Base-by-base conservation (phyloP, 2,797 vertebrate species). In the Galagoides demidoff region DNA sequence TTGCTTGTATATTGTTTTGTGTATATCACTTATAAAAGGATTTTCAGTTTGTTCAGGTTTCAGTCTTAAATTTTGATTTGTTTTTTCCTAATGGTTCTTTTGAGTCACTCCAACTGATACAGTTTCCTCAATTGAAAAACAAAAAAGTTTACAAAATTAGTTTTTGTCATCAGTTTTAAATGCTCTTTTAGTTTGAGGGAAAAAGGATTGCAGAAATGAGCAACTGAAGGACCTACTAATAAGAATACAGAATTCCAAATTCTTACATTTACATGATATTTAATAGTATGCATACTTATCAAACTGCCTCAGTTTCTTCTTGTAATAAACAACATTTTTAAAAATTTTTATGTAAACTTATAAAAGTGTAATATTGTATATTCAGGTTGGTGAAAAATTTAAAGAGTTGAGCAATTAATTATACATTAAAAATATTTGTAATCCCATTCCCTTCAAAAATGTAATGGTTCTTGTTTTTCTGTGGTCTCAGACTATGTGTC, bases 41-140 rank as follows among this genome's bases (percentile, higher is more conserved):
- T 63, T 87, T 43, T 59, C 77, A 68, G 57, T 74, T 71, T 90
- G 27, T 81, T 82, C 17, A 76, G 82, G 82, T n/a, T 93, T 91
- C 10, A 63, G 29, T 59, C 66, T 93, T 49, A 45, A 78, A 70
- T 63, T 78, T 82, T 81, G 66, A 63, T 31, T 34, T 76, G 39
- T 85, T 84, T 86, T 95, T 66, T 76, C 81, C 55, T 52, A 52
- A 2, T 94, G 29, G 34, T 76, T 93, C 70, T 90, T 76, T 93
- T 1, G 22, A 90, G 77, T 83, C 23, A 94, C 61, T 10, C 29
- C 7, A 87, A 25, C 27, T 77, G 22, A 64, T 82, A 55, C 17
- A 39, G 68, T 31, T 89, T 78, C 79, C 39, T 61, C 66, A 73
- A 1, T 27, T 34, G 37, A 68, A 17, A 13, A 29, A 52, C 70